A percentile compares a stretch with the other conserved stretches of the same genome.
These are phyloP conservation scores for Mechanitis mazaeus DNA, from an alignment of 2,888 invertebrate genomes.

Conservation along the genomic window DNA sequence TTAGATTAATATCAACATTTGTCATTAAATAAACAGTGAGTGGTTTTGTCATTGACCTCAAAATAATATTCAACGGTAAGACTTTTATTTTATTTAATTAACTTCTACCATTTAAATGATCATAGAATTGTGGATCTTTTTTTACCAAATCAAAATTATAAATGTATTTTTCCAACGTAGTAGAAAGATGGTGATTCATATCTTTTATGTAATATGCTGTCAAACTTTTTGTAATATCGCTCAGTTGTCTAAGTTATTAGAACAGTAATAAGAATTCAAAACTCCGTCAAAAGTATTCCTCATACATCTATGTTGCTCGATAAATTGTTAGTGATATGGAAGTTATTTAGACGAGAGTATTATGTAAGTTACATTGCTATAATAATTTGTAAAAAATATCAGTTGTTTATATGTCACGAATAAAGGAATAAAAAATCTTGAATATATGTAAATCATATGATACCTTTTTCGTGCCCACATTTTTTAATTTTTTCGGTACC, in stretches of 20 bases:
- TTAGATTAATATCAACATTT: no score
- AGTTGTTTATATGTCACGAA: not conserved
- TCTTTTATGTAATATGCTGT: conserved; percentile 4
- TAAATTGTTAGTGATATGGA: conserved; percentile 1
- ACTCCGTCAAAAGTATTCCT: conserved; percentile 14
- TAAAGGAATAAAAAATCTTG: not conserved
- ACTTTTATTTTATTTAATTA: no score
- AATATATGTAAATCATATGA: not conserved
- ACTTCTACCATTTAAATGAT: no score
- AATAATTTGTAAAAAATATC: not conserved
- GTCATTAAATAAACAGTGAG: no score
- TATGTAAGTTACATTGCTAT: not conserved
- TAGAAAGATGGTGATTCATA: not conserved
- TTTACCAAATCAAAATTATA: no score
- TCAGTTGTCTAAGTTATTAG: conserved; percentile 10
- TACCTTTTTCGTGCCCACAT: no score
- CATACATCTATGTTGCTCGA: conserved; percentile 1
- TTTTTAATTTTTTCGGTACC: no score
- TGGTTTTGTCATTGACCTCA: no score
- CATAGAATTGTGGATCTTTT: no score
- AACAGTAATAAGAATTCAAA: conserved; percentile 15
- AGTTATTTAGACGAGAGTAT: not conserved
- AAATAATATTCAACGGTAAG: no score
- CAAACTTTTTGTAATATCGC: conserved; percentile 13
- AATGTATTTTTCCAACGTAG: not conserved